Evolutionary conservation across 2,113 vertebrate species (phyloP).

Genomic region (Oreochromis niloticus): DNA sequence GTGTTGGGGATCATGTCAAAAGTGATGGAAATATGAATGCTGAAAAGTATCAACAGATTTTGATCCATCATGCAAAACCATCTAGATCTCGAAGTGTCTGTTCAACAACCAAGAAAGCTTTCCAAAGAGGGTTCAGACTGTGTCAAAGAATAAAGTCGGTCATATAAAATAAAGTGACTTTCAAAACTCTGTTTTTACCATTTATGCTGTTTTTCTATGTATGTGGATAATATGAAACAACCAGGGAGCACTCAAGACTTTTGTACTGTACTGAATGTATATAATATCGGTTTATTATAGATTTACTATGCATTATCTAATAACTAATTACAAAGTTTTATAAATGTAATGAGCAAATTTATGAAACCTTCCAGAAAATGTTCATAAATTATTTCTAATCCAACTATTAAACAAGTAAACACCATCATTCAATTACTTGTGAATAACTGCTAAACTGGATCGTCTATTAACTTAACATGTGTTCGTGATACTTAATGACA

Average conservation of each 20-base stretch:
- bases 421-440: neutral
- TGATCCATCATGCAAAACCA: neutral
- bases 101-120: neutral
- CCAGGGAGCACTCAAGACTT: neutral
- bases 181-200: neutral
- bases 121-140: neutral
- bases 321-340: neutral
- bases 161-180: neutral
- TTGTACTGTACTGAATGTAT: neutral
- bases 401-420: neutral
- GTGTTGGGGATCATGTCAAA: neutral
- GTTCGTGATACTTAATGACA: neutral
- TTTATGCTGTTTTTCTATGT: neutral
- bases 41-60: neutral
- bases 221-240: neutral
- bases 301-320: neutral
- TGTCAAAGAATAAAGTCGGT: neutral
- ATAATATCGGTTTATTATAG: neutral
- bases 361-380: neutral
- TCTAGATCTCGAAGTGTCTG: neutral
- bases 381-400: neutral
- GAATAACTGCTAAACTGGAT: neutral
- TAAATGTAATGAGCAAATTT: neutral
- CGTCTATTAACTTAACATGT: neutral
- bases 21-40: neutral